Evolutionary conservation across 2,797 vertebrate genomes (phyloP).

Genomic region (Myripristis murdjan): DNA sequence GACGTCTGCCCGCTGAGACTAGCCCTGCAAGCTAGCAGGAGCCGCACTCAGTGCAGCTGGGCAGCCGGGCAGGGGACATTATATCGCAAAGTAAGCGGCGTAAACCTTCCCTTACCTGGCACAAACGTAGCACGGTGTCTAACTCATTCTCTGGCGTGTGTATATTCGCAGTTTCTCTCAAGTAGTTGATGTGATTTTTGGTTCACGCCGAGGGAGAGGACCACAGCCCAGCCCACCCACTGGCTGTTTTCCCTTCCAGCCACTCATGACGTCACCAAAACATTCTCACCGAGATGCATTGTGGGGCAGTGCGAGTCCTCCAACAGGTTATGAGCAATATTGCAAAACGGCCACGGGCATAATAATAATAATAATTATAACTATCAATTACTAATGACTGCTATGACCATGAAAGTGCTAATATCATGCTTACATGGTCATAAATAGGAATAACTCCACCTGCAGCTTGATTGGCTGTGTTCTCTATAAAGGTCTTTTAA

Average conservation of each 20-base stretch:
- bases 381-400: no score
- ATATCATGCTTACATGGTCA: no score
- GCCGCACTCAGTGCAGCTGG: conserved; percentile 53
- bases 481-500: no score
- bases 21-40: conserved; percentile 57
- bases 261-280: conserved; percentile 80
- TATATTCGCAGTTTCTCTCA: background rate
- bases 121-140: conserved; percentile 41
- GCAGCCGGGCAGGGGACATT: background rate
- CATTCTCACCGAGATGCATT: conserved; percentile 76
- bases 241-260: conserved; percentile 47
- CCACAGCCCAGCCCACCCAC: conserved; percentile 68
- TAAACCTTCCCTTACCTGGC: conserved; percentile 64
- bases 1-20: conserved; percentile 50
- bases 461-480: no score
- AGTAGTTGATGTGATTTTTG: conserved; percentile 8
- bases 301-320: conserved; percentile 76
- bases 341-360: no score
- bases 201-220: conserved; percentile 6
- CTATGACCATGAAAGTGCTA: no score
- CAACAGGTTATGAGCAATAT: conserved; percentile 29
- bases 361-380: no score
- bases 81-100: background rate
- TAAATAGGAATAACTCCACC: no score
- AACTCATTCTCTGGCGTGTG: conserved; percentile 61